phyloP scores from a whole-genome alignment of 2,797 vertebrate genomes.

The Lates japonicus region DNA sequence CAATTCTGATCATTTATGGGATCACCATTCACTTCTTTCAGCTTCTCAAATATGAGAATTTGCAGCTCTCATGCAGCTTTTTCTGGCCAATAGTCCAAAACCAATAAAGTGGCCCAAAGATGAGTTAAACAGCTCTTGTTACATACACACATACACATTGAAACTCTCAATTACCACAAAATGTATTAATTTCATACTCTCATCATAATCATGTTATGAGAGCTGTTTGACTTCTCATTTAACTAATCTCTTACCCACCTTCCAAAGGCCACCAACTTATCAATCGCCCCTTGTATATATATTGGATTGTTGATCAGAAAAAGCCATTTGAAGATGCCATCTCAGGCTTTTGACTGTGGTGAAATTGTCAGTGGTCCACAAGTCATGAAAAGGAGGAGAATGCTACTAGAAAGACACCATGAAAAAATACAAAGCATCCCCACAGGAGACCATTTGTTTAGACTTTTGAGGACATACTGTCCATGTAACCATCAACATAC shows the following conservation, averaged over 20 bases:
- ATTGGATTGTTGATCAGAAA: neutral
- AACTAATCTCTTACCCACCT: too few relatives aligned
- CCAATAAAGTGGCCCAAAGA: too few relatives aligned
- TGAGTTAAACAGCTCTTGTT: too few relatives aligned
- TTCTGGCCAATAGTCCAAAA: too few relatives aligned
- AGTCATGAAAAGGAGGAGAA: neutral
- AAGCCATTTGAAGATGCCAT: neutral
- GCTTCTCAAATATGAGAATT: neutral
- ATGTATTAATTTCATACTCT: too few relatives aligned
- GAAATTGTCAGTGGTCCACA: neutral
- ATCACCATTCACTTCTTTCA: neutral
- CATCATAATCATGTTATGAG: too few relatives aligned
- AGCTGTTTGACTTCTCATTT: too few relatives aligned
- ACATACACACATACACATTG: neutral
- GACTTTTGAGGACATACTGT: neutral
- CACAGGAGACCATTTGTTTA: neutral
- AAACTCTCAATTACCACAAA: too few relatives aligned
- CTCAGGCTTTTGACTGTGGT: neutral
- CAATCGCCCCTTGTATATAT: neutral
- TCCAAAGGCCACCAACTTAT: too few relatives aligned
- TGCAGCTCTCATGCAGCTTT: too few relatives aligned
- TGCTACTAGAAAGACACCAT: neutral
- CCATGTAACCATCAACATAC: neutral
- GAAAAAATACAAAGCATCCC: neutral
- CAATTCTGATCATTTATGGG: neutral